phyloP scores from a whole-genome alignment of 2,113 vertebrate species.

The Semicossyphus pulcher region DNA sequence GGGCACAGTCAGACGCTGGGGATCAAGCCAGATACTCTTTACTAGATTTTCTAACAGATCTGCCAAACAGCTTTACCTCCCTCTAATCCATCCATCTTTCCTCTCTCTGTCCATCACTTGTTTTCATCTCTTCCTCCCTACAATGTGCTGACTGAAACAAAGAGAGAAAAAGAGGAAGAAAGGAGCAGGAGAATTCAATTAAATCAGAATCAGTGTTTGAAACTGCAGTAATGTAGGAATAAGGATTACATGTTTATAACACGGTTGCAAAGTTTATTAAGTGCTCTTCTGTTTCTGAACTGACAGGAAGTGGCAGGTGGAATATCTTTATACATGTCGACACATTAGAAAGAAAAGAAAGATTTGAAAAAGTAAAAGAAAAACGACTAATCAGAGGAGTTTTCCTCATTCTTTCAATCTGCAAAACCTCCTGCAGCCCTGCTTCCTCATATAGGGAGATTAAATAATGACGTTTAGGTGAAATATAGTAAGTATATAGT shows the following conservation, averaged over 20 bases:
- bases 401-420: no score
- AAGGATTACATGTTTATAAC: slow-evolving; percentile 2
- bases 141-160: slow-evolving; percentile 25
- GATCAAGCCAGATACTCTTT: slow-evolving; percentile 59
- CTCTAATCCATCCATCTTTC: slow-evolving; percentile 3
- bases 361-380: no score
- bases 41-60: slow-evolving; percentile 42
- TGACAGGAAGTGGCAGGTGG: no score
- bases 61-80: slow-evolving; percentile 43
- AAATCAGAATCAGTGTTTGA: neutral
- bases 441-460: no score
- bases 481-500: no score
- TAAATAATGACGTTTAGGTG: no score
- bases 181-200: neutral
- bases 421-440: no score
- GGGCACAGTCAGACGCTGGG: slow-evolving; percentile 51
- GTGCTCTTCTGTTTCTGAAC: no score
- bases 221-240: neutral
- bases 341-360: no score
- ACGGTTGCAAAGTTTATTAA: no score
- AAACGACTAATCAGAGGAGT: no score
- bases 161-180: neutral
- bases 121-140: slow-evolving; percentile 22
- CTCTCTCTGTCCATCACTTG: slow-evolving; percentile 29
- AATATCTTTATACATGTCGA: no score